Evolutionary conservation across 2,888 invertebrate genomes (phyloP), one percentile per base, ranked within the genome.

Genomic region (Atethmia centrago): DNA sequence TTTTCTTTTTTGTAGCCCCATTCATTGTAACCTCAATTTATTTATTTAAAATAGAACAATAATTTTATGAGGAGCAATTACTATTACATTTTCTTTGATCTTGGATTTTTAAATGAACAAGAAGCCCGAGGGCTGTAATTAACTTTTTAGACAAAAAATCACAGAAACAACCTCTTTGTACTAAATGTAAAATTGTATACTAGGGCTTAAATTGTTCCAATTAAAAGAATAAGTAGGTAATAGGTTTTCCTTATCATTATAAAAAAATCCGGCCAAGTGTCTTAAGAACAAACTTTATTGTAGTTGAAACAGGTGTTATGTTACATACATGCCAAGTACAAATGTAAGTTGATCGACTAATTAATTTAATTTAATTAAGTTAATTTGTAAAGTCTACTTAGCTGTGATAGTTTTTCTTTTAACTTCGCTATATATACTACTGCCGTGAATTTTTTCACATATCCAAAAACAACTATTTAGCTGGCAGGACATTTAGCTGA

Each of bases 21-120:
- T 36, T 49, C 21, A 40, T 21, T n/a, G 7, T 25, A 10, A 25
- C 12, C 7, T 5, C 1, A 55, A 21, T 68, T 19, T 0, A 14
- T 3, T n/a, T n/a, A 36, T 49, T 49, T 8, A 12, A 45, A 62
- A n/a, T 36, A 49, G 5, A 71, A 58, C 2, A 59, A 58, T 71
- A 47, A 36, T 40, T n/a, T 58, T 1, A 51, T 28, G 1, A 45
- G 51, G 36, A 28, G 8, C 2, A 42, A n/a, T 56, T 55, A 45
- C 3, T 9, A 42, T 55, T 49, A 25, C 1, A 31, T 40, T 40
- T 40, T 40, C 28, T 66, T 74, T 58, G 56, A 56, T 56, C 40
- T 67, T 56, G 19, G 9, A 31, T 56, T 65, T 62, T 69, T 42
- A 31, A 77, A 62, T 14, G 16, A 59, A 79, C 2, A 56, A 63